phyloP scores from a whole-genome alignment of 2,113 vertebrate species.

The Oncorhynchus keta region DNA sequence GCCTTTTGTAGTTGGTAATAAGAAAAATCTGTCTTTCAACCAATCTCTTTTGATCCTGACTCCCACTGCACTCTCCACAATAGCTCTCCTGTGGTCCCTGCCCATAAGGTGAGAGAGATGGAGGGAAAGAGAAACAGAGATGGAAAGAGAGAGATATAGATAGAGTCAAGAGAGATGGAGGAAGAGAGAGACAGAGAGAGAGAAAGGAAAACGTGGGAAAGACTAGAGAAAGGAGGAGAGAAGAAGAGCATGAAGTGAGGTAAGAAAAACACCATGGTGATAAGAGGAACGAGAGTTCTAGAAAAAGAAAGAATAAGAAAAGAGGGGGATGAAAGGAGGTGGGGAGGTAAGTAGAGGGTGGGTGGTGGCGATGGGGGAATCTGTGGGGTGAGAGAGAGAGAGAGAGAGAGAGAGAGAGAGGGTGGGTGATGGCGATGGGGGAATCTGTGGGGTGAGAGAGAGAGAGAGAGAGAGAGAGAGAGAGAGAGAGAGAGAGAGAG shows the following conservation, averaged over 20 bases:
- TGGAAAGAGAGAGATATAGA: background rate
- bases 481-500: background rate
- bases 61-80: slow-evolving; percentile 65
- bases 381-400: background rate
- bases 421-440: no score
- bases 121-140: slow-evolving; percentile 8
- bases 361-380: background rate
- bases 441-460: background rate
- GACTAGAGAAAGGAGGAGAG: background rate
- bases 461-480: background rate
- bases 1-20: slow-evolving; percentile 68
- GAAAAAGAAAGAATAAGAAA: slow-evolving; percentile 28
- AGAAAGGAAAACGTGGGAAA: background rate
- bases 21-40: slow-evolving; percentile 68
- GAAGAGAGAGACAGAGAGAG: slow-evolving; percentile 5
- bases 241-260: background rate
- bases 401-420: background rate
- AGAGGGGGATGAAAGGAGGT: slow-evolving; percentile 38
- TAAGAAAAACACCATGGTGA: slow-evolving; percentile 10
- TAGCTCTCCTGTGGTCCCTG: slow-evolving; percentile 64
- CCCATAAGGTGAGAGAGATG: slow-evolving; percentile 47
- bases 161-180: slow-evolving; percentile 20
- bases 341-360: slow-evolving; percentile 22
- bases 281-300: slow-evolving; percentile 30
- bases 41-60: slow-evolving; percentile 59